phyloP scores from a whole-genome alignment of 1,140 invertebrate species.

The Dinoponera quadriceps region DNA sequence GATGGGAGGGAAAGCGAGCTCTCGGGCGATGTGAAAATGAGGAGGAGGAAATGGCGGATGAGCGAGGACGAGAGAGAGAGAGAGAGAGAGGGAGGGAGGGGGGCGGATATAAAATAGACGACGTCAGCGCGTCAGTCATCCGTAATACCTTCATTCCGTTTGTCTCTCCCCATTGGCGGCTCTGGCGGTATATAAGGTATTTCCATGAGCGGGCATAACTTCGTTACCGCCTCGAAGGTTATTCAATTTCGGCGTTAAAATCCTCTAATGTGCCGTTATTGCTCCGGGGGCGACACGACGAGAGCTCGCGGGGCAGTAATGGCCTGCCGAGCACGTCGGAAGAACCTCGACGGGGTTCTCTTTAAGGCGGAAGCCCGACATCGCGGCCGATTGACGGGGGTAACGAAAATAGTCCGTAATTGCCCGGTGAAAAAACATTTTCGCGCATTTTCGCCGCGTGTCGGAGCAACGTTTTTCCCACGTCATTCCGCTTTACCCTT shows the following conservation, averaged over 20 bases:
- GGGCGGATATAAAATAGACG: slow-evolving; percentile 71
- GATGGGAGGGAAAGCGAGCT: slow-evolving; percentile 71
- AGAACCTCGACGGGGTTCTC: slow-evolving; percentile 64
- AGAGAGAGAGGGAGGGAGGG: slow-evolving; percentile 40
- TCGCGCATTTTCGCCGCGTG: neutral
- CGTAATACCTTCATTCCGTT: slow-evolving; percentile 82
- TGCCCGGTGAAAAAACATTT: slow-evolving; percentile 5
- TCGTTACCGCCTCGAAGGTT: slow-evolving; percentile 81
- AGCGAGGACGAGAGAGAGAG: slow-evolving; percentile 38
- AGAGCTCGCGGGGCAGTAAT: slow-evolving; percentile 70
- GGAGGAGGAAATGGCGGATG: slow-evolving; percentile 64
- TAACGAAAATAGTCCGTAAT: slow-evolving; percentile 28
- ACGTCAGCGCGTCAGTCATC: slow-evolving; percentile 82
- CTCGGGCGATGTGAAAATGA: slow-evolving; percentile 63
- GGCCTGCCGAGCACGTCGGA: slow-evolving; percentile 71
- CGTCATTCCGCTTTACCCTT: neutral
- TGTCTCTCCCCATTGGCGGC: slow-evolving; percentile 71
- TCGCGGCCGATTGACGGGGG: slow-evolving; percentile 35
- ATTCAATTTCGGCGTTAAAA: slow-evolving; percentile 85
- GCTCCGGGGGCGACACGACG: slow-evolving; percentile 58
- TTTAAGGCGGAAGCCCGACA: slow-evolving; percentile 58
- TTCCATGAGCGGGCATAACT: slow-evolving; percentile 80
- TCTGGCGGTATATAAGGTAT: slow-evolving; percentile 72
- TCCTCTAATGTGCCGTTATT: slow-evolving; percentile 84
- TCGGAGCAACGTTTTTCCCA: neutral